phyloP scores from a whole-genome alignment of 2,888 invertebrate species.

The Ophioninae sp. region DNA sequence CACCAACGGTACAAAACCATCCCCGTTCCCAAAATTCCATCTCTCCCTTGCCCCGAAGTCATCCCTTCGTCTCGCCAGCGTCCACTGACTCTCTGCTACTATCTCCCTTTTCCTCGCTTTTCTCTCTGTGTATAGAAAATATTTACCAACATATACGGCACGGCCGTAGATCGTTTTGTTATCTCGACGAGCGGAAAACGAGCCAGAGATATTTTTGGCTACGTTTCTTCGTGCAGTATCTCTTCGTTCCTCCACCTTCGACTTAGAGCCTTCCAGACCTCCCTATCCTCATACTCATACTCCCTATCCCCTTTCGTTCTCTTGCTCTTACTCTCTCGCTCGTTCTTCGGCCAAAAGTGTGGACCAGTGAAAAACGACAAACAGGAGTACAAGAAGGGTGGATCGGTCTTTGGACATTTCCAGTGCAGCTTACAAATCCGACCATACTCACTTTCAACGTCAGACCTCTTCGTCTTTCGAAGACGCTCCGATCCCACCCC shows the following conservation, averaged over 20 bases:
- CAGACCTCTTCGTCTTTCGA: constrained; percentile 14
- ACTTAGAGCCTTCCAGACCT: background rate
- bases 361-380: constrained; percentile 32
- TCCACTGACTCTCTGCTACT: constrained; percentile 34
- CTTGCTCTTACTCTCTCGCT: background rate
- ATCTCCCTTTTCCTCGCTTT: constrained; percentile 31
- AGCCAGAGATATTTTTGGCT: constrained; percentile 65
- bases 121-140: constrained; percentile 29
- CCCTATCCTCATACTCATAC: background rate
- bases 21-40: constrained; percentile 54
- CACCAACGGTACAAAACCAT: constrained; percentile 40
- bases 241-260: constrained; percentile 24
- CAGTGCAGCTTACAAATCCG: background rate
- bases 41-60: constrained; percentile 55
- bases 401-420: constrained; percentile 53
- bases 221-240: constrained; percentile 55
- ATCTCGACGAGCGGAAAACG: constrained; percentile 64
- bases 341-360: constrained; percentile 31
- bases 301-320: background rate
- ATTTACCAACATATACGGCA: constrained; percentile 31
- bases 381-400: constrained; percentile 20
- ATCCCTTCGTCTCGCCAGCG: constrained; percentile 62
- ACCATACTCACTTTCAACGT: background rate
- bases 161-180: constrained; percentile 61
- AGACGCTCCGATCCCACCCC: background rate